Base-by-base conservation (phyloP, 2,888 invertebrate species). In the Leptinotarsa haldemani region DNA sequence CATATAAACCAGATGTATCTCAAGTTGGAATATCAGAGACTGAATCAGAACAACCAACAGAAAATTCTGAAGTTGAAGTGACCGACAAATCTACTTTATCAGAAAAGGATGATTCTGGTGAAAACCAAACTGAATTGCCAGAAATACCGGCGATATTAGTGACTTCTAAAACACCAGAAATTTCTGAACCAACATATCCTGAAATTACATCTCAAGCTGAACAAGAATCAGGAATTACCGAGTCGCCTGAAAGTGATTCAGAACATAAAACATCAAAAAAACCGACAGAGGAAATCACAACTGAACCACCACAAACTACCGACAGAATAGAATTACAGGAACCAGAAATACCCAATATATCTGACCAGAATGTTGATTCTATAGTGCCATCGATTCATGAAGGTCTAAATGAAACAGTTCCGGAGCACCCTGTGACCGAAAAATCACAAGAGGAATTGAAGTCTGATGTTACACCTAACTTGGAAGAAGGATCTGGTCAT, bases 211-310 rank as follows among this genome's bases (percentile, higher is more conserved):
- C 58, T 67, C 58, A 69, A 58, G 9, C 56, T 56, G 13, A 22
- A 25, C 56, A 69, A 68, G 18, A 69, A 67, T 56, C 58, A 58
- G 67, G 56, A 69, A 40, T 67, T 46, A 70, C 75, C 3, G 61
- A 66, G 69, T 16, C 66, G 65, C 46, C 40, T 4, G 71, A 79
- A 65, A 40, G 13, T 25, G 52, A 47, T 13, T 50, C 48, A 16
- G 16, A 50, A 5, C 15, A 50, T 50, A n/a, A 16, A 16, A 16
- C n/a, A 50, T 1, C 16, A 50, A 13, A 50, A 50, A 50, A 20
- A 48, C n/a, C 66, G 56, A 69, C 73, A 61, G 64, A 65, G 15
- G 22, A 56, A 70, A 75, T 80, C 7, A 69, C 72, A 68, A 68
- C 79, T 4, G 65, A 73, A 61, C 25, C 16, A 30, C 1, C 16